Evolutionary conservation across 2,113 vertebrate genomes (phyloP).

Genomic region (Thermophis baileyi): DNA sequence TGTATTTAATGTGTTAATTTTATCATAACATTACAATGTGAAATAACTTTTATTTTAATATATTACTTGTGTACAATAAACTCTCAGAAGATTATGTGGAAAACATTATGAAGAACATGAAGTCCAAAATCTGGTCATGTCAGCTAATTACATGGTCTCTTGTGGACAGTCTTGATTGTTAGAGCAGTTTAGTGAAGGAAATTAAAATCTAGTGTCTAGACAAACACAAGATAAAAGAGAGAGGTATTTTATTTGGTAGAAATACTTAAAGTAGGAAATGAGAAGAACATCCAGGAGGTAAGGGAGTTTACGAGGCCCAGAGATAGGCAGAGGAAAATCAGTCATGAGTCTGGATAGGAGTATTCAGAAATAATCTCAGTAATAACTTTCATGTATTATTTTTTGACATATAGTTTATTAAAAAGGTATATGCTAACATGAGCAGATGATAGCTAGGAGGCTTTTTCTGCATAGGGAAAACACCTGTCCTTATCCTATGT

Average conservation of each 20-base stretch:
- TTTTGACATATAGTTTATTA: background rate
- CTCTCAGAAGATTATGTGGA: background rate
- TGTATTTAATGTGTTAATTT: background rate
- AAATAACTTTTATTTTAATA: background rate
- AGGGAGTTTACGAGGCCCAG: background rate
- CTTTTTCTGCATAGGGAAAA: background rate
- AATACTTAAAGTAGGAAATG: background rate
- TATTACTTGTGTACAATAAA: background rate
- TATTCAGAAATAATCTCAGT: background rate
- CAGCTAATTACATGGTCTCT: background rate
- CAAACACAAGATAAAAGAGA: background rate
- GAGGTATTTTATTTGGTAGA: background rate
- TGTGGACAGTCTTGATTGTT: background rate
- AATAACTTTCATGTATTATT: background rate
- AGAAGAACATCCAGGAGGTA: background rate
- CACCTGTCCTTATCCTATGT: background rate
- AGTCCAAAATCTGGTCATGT: background rate
- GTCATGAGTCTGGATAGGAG: background rate
- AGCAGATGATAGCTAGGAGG: background rate
- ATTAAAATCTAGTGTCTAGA: background rate
- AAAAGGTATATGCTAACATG: background rate
- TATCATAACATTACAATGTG: background rate
- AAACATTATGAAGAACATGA: background rate
- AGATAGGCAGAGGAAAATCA: background rate
- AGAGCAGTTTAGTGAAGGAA: background rate